phyloP scores from a whole-genome alignment of 2,888 invertebrate genomes.

The Lasioglossum malachurum region DNA sequence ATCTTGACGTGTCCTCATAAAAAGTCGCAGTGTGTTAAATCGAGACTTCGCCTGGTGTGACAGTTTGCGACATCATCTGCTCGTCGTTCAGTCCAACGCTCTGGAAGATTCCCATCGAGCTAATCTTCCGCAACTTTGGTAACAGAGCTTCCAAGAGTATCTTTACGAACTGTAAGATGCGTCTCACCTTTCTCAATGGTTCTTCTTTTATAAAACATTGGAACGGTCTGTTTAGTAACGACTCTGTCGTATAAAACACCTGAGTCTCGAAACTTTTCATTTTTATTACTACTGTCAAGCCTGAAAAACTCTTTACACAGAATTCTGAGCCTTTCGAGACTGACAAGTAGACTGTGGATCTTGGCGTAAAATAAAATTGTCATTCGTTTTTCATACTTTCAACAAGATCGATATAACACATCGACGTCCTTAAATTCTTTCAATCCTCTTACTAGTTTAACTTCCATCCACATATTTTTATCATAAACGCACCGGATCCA shows the following conservation, averaged over 20 bases:
- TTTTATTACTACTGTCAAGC: not conserved
- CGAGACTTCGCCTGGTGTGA: not conserved
- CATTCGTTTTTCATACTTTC: not conserved
- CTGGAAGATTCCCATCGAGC: not conserved
- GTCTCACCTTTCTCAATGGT: not conserved
- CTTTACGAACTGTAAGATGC: not conserved
- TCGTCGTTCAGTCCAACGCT: not conserved
- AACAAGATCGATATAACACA: not conserved
- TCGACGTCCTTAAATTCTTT: not conserved
- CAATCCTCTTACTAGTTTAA: not conserved
- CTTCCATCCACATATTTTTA: too few relatives aligned
- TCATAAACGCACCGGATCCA: too few relatives aligned
- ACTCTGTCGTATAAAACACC: not conserved
- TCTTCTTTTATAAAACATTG: not conserved
- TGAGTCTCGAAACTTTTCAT: not conserved
- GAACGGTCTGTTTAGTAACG: not conserved
- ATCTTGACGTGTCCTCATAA: not conserved
- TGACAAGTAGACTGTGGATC: not conserved
- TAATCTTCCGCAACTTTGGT: not conserved
- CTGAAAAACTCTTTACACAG: not conserved
- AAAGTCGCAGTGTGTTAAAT: conserved; percentile 1
- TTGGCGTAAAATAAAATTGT: not conserved
- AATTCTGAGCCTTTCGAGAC: not conserved
- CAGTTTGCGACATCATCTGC: not conserved
- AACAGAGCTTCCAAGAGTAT: not conserved